These are phyloP conservation scores for Rhyacophila evoluta DNA, from an alignment of 2,888 invertebrate genomes.

Conservation along the genomic window DNA sequence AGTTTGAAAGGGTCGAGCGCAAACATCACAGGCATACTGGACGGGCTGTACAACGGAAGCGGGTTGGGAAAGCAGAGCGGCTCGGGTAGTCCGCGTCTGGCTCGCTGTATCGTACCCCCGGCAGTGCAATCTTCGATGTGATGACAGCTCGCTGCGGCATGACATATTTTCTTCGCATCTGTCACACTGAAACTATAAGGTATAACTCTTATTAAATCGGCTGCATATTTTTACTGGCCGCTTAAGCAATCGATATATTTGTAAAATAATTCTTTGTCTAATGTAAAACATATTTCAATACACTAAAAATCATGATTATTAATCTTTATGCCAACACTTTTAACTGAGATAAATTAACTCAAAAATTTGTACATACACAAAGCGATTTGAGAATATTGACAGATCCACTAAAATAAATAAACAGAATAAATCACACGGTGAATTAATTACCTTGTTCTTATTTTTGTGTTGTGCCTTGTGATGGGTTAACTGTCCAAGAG, in stretches of 20 bases:
- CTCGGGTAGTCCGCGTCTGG: neutral
- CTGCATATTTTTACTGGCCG: neutral
- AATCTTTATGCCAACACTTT: no score
- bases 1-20: constrained; percentile 63
- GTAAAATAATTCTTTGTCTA: no score
- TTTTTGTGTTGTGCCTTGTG: constrained; percentile 35
- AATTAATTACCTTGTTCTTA: constrained; percentile 17
- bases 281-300: no score
- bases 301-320: no score
- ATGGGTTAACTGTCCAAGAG: constrained; percentile 38
- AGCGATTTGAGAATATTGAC: no score
- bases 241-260: no score
- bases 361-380: no score
- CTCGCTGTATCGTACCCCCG: constrained; percentile 43
- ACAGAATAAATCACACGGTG: no score
- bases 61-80: neutral
- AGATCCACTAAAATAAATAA: no score
- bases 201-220: no score
- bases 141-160: constrained; percentile 40
- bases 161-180: constrained; percentile 44
- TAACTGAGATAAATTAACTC: no score
- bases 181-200: constrained; percentile 37
- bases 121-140: constrained; percentile 50
- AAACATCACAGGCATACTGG: constrained; percentile 62
- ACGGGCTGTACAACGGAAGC: neutral